Evolutionary conservation across 2,113 vertebrate genomes (phyloP), one percentile per base, ranked within the genome.

Genomic region (Ia io): DNA sequence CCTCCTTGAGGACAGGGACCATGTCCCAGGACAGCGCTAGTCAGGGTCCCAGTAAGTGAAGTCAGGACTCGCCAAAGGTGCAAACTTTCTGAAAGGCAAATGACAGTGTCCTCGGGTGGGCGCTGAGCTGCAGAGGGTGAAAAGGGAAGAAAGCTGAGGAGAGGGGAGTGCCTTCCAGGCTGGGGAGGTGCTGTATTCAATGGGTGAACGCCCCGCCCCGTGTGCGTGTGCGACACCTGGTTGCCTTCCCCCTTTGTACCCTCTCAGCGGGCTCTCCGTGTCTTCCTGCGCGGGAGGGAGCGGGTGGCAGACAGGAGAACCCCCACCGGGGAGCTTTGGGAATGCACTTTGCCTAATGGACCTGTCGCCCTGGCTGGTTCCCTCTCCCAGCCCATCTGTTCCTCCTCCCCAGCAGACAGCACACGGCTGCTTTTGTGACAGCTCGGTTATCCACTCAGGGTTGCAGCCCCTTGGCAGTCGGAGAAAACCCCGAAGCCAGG

Each of bases 331-430:
- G 44, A 93, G 42, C 82, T 30, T 2, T 0, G 1, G 51, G 80
- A 78, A 73, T 23, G 18, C 28, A 30, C 56, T 73, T 30, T 74
- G 78, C 89, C 87, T 74, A 47, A 28, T 25, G 63, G 77, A 16
- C 82, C 88, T 84, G 67, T 42, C 18, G 9, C 84, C 85, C 30
- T 30, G 67, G 91, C 95, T 80, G 70, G 76, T 53, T 85, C 63
- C 35, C 61, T 63, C 82, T 88, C 84, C 61, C 70, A 25, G 90
- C 76, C 69, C 94, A 83, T 96, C 91, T 96, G 95, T 61, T 84
- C 71, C 78, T 88, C 17, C 23, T 63, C 42, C 69, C 80, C 13
- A 30, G 65, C n/a, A 91, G 91, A 93, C 80, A 87, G 88, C 49
- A 42, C 17, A 32, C 32, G 0, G 23, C 79, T 67, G 71, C 84